A percentile compares a stretch with the other conserved stretches of the same genome.
Evolutionary conservation across 2,113 vertebrate species (phyloP).

Genomic region (Pipa parva): DNA sequence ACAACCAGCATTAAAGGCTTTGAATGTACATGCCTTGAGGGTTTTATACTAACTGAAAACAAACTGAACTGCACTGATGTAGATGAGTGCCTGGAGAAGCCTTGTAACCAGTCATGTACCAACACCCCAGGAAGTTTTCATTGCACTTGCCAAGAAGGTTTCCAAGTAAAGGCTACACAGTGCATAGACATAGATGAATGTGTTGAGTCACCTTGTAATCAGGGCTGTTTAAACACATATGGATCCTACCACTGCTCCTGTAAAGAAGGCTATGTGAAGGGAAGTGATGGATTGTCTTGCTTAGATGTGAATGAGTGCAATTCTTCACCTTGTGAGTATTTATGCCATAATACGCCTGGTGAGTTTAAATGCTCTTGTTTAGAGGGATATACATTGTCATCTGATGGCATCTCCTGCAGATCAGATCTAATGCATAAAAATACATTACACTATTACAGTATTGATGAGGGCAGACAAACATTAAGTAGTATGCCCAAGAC

Average conservation of each 20-base stretch:
- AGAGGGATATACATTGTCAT: constrained; percentile 28
- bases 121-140: constrained; percentile 57
- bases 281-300: constrained; percentile 42
- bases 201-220: constrained; percentile 47
- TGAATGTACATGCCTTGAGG: constrained; percentile 27
- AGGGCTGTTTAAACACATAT: constrained; percentile 51
- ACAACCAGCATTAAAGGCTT: not conserved
- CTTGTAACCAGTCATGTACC: constrained; percentile 57
- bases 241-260: constrained; percentile 62
- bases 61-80: constrained; percentile 26
- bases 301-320: constrained; percentile 50
- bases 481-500: not conserved
- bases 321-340: constrained; percentile 10
- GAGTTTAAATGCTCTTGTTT: constrained; percentile 53
- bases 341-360: constrained; percentile 47
- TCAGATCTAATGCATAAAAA: not conserved
- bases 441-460: too few species aligned
- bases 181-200: constrained; percentile 63
- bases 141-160: constrained; percentile 62
- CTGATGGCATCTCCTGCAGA: constrained; percentile 44
- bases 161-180: not conserved
- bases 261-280: constrained; percentile 21
- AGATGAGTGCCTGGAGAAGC: not conserved
- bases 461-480: not conserved
- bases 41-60: constrained; percentile 28